Evolutionary conservation across 2,888 invertebrate genomes (phyloP), one percentile per base, ranked within the genome.

Genomic region (Agrotis ipsilon): DNA sequence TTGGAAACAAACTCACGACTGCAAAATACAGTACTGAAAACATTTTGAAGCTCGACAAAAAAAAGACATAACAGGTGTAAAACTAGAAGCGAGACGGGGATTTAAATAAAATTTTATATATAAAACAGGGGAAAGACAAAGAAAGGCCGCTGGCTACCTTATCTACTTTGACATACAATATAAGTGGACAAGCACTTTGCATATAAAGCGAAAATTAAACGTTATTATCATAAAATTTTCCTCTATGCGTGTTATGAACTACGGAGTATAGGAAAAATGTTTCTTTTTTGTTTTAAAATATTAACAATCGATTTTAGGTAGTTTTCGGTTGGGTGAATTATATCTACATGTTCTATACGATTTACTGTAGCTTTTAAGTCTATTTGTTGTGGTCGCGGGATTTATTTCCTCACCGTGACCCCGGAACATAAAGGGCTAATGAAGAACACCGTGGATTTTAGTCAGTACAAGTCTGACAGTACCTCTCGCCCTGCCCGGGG

Each of bases 161-260:
- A 24, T 51, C 43, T 39, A 62, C 62, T 60, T 66, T 64, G 45
- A 60, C 49, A 77, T 49, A 66, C 48, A 49, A 61, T 68, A 68
- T 49, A 57, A 78, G 60, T 70, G 81, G 70, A 75, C 76, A 66
- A 61, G 63, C 63, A 64, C 39, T 82, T 80, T 78, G 82, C 68
- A 80, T 80, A 78, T 62, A 78, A 64, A 80, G 14, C 14, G 78
- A 78, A 76, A 69, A 69, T 69, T 58, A 58, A 72, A 64, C 49
- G 48, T 73, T 68, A 49, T 67, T 69, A 60, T 73, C 45, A n/a
- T 49, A 49, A 51, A 61, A 39, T 46, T 54, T 46, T 19, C 55
- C 24, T 66, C 16, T 64, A 45, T 32, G 24, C 19, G 3, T 58
- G 21, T 57, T 57, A 27, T 48, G 21, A 58, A 71, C 46, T 43